These are phyloP conservation scores for Trachemys scripta DNA, from an alignment of 2,113 vertebrate genomes.

Conservation along the genomic window DNA sequence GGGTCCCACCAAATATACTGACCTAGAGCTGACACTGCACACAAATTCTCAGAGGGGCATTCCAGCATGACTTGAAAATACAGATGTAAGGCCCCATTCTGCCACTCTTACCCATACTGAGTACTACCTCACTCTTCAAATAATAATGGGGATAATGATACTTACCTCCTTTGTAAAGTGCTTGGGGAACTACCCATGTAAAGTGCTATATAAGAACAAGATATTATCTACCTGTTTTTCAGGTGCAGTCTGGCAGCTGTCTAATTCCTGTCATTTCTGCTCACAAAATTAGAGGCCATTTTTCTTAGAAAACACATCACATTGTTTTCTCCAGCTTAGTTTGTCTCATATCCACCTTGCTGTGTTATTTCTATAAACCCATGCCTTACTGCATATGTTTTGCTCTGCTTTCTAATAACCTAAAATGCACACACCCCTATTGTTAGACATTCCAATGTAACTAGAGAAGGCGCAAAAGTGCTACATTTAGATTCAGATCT, in stretches of 20 bases:
- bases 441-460: fast-evolving
- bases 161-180: background rate
- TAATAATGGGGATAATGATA: background rate
- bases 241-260: background rate
- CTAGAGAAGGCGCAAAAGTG: background rate
- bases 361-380: background rate
- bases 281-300: background rate
- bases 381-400: background rate
- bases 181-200: background rate
- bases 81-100: fast-evolving
- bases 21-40: background rate
- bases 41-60: background rate
- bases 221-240: background rate
- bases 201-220: background rate
- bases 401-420: background rate
- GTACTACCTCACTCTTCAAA: background rate
- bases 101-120: background rate
- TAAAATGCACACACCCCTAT: background rate
- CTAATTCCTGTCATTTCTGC: background rate
- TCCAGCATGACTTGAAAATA: background rate
- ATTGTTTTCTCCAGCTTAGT: background rate
- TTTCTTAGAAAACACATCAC: background rate
- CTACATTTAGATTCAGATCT: background rate
- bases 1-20: background rate
- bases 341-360: background rate